Conservation (phyloP, 2,888 invertebrate genomes). For the Fabriciana adippe region DNA sequence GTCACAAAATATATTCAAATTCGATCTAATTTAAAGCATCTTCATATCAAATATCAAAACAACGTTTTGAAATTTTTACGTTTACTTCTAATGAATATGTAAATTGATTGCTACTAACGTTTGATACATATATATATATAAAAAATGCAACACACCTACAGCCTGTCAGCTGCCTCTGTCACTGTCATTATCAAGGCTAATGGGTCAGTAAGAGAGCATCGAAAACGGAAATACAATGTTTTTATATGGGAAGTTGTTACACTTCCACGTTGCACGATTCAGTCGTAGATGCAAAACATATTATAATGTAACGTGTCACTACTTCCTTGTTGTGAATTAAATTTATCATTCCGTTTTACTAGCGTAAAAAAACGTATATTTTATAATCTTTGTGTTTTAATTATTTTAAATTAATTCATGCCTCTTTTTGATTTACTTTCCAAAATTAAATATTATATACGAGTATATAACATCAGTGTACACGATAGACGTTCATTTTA, state of each 20-base stretch:
- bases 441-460: too few relatives aligned
- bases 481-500: too few relatives aligned
- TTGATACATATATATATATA: conserved; percentile 19
- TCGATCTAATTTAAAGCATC: neutral
- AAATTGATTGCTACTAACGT: conserved; percentile 13
- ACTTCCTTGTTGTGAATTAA: conserved; percentile 8
- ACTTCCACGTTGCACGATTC: conserved; percentile 28
- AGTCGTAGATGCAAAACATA: conserved; percentile 13
- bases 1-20: neutral
- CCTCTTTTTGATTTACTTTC: too few relatives aligned
- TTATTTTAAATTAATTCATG: too few relatives aligned
- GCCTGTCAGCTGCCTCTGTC: conserved; percentile 30
- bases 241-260: conserved; percentile 27
- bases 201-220: conserved; percentile 42
- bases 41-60: conserved; percentile 10
- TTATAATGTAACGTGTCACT: conserved; percentile 7
- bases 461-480: too few relatives aligned
- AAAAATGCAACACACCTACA: conserved; percentile 27
- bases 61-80: conserved; percentile 2
- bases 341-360: conserved; percentile 5
- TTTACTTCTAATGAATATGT: conserved; percentile 15
- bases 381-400: too few relatives aligned
- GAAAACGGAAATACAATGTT: conserved; percentile 36
- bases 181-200: conserved; percentile 46
- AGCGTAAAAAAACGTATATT: neutral